Conservation (phyloP, 2,888 invertebrate genomes). For the Acanthosepion pharaonis region DNA sequence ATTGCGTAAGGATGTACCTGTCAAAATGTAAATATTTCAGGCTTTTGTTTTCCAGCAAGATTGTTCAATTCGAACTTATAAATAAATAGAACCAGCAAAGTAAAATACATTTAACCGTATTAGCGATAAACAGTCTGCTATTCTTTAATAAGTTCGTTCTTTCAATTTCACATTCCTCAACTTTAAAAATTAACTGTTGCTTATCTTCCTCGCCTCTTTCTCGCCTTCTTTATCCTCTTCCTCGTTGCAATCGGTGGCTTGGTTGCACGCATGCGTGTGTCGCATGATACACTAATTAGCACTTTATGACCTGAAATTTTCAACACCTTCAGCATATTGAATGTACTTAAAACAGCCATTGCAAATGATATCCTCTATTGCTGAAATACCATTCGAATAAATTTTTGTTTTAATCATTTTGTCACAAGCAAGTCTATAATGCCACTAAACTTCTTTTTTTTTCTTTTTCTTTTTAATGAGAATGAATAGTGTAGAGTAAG, state of each 20-base stretch:
- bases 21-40: no score
- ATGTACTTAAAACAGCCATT: background rate
- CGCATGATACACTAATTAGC: background rate
- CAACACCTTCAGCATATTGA: no score
- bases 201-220: background rate
- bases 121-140: background rate
- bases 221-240: background rate
- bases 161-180: background rate
- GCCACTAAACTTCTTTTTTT: no score
- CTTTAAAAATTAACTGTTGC: background rate
- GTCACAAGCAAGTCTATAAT: no score
- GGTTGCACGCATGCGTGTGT: background rate
- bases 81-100: background rate
- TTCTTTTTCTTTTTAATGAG: no score
- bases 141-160: background rate
- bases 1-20: no score
- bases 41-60: no score
- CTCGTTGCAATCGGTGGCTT: background rate
- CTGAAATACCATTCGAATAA: background rate
- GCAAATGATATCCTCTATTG: background rate
- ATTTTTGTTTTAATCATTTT: no score
- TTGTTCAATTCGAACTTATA: background rate
- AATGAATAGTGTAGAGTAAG: no score
- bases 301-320: background rate
- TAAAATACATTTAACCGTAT: background rate